Evolutionary conservation across 2,113 vertebrate genomes (phyloP).

Genomic region (Lontra canadensis): DNA sequence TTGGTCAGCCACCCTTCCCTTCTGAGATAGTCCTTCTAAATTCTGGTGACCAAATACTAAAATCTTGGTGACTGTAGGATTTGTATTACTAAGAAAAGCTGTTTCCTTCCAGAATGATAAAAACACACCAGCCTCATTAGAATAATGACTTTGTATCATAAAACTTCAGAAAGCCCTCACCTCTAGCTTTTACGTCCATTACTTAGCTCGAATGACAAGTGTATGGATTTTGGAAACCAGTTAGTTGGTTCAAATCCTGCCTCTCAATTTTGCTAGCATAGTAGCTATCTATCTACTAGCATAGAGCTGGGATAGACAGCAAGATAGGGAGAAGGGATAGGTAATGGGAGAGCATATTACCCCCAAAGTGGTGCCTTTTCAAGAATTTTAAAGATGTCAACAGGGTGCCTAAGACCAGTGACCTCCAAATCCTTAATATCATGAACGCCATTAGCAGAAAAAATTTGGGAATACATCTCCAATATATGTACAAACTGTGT

Average conservation of each 20-base stretch:
- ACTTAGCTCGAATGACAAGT: background rate
- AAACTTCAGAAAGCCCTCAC: background rate
- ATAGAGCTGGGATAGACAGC: background rate
- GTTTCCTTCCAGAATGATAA: background rate
- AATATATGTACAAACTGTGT: background rate
- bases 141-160: background rate
- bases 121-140: background rate
- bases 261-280: background rate
- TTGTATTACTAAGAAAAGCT: background rate
- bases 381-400: background rate
- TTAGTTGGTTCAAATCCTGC: background rate
- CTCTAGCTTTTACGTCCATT: background rate
- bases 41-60: background rate
- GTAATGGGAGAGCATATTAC: accelerated
- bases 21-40: background rate
- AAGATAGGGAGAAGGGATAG: background rate
- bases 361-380: background rate
- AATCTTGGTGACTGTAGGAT: background rate
- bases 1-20: background rate
- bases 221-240: background rate
- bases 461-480: background rate
- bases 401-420: background rate
- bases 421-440: background rate
- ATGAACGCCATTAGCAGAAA: background rate
- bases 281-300: no score